phyloP scores from a whole-genome alignment of 2,888 invertebrate species.

The Zelleria hepariella region DNA sequence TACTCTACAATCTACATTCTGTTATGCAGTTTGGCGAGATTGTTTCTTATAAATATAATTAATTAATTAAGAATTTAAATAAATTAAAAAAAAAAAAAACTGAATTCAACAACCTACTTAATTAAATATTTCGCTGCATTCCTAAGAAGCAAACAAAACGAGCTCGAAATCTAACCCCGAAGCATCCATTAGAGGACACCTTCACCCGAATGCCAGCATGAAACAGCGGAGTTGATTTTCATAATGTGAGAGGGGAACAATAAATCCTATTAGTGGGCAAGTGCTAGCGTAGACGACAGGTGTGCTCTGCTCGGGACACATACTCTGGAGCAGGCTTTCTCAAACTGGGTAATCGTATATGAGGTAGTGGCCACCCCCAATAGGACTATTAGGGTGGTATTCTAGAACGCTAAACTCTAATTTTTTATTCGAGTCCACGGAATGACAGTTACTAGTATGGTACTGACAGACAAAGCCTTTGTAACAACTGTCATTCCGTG shows the following conservation, averaged over 20 bases:
- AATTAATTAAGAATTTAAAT: no score
- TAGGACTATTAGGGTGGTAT: no score
- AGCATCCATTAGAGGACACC: background rate
- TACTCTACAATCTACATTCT: no score
- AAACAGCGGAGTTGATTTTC: slow-evolving; percentile 1
- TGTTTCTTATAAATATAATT: no score
- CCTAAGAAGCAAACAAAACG: background rate
- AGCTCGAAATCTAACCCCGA: background rate
- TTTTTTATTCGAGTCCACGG: no score
- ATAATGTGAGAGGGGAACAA: slow-evolving; percentile 1
- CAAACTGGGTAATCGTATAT: background rate
- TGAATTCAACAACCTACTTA: background rate
- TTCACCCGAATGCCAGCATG: background rate
- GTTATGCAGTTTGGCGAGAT: no score
- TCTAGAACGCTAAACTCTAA: no score
- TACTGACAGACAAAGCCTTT: no score
- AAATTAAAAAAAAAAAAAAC: background rate
- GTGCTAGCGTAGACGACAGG: background rate
- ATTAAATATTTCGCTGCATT: background rate
- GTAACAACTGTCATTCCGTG: no score
- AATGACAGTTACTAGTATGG: no score
- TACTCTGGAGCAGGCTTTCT: background rate
- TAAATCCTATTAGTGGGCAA: slow-evolving; percentile 3
- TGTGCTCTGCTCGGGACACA: background rate
- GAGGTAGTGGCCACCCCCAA: no score